phyloP scores from a whole-genome alignment of 1,140 invertebrate genomes.

The Leptinotarsa lineolata region DNA sequence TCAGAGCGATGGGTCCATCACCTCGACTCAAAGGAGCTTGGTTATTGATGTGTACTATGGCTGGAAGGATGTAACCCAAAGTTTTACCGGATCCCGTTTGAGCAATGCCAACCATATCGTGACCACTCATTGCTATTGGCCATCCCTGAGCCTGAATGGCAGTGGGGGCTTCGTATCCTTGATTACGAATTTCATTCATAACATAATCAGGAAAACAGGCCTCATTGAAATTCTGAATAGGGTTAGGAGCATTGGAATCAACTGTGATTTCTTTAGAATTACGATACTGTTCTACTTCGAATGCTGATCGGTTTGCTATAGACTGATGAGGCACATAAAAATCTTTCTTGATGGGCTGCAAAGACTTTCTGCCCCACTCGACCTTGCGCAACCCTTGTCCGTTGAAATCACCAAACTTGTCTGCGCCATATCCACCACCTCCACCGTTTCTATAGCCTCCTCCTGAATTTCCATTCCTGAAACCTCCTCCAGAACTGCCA shows the following conservation, averaged over 20 bases:
- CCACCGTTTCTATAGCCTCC: conserved; percentile 45
- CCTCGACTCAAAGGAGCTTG: conserved; percentile 79
- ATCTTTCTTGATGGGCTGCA: conserved; percentile 90
- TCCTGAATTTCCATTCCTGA: background rate
- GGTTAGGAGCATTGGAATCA: conserved; percentile 70
- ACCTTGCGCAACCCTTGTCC: conserved; percentile 73
- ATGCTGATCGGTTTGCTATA: conserved; percentile 70
- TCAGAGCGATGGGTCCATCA: conserved; percentile 89
- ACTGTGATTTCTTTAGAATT: conserved; percentile 81
- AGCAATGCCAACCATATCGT: conserved; percentile 92
- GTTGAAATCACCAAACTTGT: conserved; percentile 51
- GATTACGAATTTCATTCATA: conserved; percentile 73
- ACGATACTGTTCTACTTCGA: conserved; percentile 77
- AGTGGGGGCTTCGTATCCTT: conserved; percentile 79
- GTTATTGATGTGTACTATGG: conserved; percentile 92
- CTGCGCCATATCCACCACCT: conserved; percentile 48
- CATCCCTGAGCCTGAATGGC: conserved; percentile 87
- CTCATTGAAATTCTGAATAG: conserved; percentile 81
- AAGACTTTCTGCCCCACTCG: conserved; percentile 75
- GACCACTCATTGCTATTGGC: conserved; percentile 89
- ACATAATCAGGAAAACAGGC: conserved; percentile 79
- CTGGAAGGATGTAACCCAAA: conserved; percentile 78
- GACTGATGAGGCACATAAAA: conserved; percentile 84
- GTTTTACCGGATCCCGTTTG: conserved; percentile 92
- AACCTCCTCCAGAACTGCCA: conserved; percentile 7